Evolutionary conservation across 2,113 vertebrate genomes (phyloP), one percentile per base, ranked within the genome.

Genomic region (Indicator indicator): DNA sequence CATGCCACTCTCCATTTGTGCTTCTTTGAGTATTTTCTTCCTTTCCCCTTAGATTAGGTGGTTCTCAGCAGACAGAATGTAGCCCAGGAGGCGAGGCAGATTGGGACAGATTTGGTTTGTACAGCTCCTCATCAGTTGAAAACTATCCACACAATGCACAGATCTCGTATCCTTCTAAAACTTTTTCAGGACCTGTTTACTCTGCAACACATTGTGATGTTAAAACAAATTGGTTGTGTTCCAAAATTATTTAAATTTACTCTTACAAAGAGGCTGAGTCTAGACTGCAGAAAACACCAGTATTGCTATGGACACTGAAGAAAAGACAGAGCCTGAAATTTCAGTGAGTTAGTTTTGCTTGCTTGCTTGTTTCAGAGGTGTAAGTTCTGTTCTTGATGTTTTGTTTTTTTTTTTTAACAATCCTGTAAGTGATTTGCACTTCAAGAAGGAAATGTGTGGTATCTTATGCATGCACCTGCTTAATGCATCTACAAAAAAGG

Each of bases 221-320:
- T 54, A 77, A 77, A 73, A 10, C 32, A 44, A 72, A 80, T 75
- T 36, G 42, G 16, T 88, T 38, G 33, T 42, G 58, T 88, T 84
- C 50, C 60, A 70, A 65, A 86, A 63, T 68, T 62, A 11, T 44
- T 87, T 71, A 52, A 70, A 32, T 68, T 78, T 88, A 32, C 42
- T 63, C 32, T 84, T 67, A 33, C 28, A 20, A 59, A 83, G 63
- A 74, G 17, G 21, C 50, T 56, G 48, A 74, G 32, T 73, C 40
- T 83, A 65, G 50, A 30, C 16, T 94, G 62, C 75, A 90, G 89
- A 74, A 90, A 83, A 28, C 48, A 76, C 69, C 91, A 96, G 88
- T 94, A 78, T 97, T 97, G 78, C 52, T 77, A 30, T 7, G 1
- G 69, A 84, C 44, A 14, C 20, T 46, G 69, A 72, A 75, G 33